A percentile compares a stretch with the other conserved stretches of the same genome.
These are phyloP conservation scores for Periplaneta americana DNA, from an alignment of 1,140 invertebrate genomes.

Conservation along the genomic window DNA sequence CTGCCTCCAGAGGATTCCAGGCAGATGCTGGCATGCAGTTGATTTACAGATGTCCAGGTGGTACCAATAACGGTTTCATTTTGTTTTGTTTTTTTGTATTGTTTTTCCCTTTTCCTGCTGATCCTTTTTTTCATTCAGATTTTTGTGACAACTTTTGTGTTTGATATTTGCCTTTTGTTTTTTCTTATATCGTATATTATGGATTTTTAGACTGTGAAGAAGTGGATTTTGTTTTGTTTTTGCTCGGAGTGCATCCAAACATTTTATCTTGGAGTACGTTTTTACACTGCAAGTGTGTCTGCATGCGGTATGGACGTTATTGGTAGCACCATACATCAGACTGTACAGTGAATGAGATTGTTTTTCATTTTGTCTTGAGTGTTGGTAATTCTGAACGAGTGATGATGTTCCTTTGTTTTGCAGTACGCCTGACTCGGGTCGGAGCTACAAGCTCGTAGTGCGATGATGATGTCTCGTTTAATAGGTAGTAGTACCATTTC, in stretches of 20 bases:
- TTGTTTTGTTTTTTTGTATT: neutral
- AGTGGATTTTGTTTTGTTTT: neutral
- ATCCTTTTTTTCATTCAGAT: neutral
- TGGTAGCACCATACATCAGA: neutral
- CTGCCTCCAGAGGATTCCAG: neutral
- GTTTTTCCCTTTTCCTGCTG: no score
- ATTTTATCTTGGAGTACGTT: neutral
- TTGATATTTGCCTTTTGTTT: neutral
- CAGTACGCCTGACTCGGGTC: constrained; percentile 40
- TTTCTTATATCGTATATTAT: neutral
- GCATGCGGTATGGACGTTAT: neutral
- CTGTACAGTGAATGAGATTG: neutral
- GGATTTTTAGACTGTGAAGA: neutral
- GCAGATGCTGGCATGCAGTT: neutral
- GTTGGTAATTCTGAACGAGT: neutral
- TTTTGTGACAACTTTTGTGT: neutral
- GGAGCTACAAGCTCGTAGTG: constrained; percentile 38
- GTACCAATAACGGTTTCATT: neutral
- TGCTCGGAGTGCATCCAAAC: neutral
- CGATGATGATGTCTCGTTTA: constrained; percentile 24
- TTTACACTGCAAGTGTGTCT: neutral
- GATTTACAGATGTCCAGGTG: neutral
- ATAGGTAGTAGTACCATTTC: constrained; percentile 17
- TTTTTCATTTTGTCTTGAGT: neutral
- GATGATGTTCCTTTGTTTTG: constrained; percentile 26